phyloP scores from a whole-genome alignment of 2,797 vertebrate genomes.

The Margarornis squamiger region DNA sequence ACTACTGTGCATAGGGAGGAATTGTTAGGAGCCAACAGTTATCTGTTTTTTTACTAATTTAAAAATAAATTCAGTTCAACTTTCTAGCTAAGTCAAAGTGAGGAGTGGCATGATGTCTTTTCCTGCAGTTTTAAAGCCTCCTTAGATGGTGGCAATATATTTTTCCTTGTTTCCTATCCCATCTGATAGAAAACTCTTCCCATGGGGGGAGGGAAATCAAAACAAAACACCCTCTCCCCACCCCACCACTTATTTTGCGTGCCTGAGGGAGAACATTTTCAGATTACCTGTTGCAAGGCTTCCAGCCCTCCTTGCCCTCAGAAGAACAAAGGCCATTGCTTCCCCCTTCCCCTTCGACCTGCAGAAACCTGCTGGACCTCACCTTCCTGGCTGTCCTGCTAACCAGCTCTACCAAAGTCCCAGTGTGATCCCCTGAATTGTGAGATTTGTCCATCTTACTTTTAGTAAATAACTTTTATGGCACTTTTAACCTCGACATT shows the following conservation, averaged over 20 bases:
- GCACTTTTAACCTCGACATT: not conserved
- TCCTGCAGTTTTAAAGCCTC: conserved; percentile 8
- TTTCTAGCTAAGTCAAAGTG: not conserved
- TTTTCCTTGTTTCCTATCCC: conserved; percentile 45
- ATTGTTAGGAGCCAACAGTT: not conserved
- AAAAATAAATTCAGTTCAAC: not conserved
- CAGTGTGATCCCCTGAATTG: not conserved
- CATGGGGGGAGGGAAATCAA: not conserved
- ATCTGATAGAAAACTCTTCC: conserved; percentile 54
- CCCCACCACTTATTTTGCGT: conserved; percentile 3
- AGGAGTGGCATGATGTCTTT: not conserved
- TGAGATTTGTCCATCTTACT: not conserved
- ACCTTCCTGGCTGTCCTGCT: not conserved
- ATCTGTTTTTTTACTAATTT: not conserved
- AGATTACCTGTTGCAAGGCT: conserved; percentile 52
- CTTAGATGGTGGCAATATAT: not conserved
- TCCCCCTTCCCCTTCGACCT: not conserved
- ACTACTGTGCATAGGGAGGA: not conserved
- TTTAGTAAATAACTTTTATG: not conserved
- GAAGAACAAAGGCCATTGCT: conserved; percentile 57
- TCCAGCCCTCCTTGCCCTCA: conserved; percentile 51
- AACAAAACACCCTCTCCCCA: conserved; percentile 19
- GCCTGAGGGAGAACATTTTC: conserved; percentile 59
- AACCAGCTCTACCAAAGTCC: not conserved
- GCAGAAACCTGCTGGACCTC: not conserved